Base-by-base conservation (phyloP, 2,113 vertebrate species). In the Xyliphius kryptos region DNA sequence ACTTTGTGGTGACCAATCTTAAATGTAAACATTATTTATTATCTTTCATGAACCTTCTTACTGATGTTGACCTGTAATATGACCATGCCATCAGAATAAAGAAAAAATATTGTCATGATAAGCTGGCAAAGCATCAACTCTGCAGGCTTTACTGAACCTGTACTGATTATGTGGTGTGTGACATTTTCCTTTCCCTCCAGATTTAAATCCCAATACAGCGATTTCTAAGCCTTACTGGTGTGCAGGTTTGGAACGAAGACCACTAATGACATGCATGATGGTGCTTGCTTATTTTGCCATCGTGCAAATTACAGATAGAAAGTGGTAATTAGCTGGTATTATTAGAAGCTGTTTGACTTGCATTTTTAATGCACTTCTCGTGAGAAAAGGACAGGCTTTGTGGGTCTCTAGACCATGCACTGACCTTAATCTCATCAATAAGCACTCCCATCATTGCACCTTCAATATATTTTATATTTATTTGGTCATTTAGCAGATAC, bases 131-230 rank as follows among this genome's bases (percentile, higher is more conserved):
- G n/a, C n/a, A n/a, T n/a, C n/a, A n/a, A n/a, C n/a, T n/a, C n/a
- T n/a, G n/a, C n/a, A n/a, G n/a, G n/a, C n/a, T n/a, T n/a, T n/a
- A n/a, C n/a, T n/a, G n/a, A n/a, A n/a, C n/a, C n/a, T n/a, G n/a
- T n/a, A n/a, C 59, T 67, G 52, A 74, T 57, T 58, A 63, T 63
- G 56, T 64, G 52, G 44, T 68, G 60, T 37, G 49, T 47, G 66
- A 32, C 16, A 26, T 44, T 68, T 59, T 55, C 56, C 15, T 32
- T 56, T 61, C 61, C 70, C 66, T 56, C 10, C 64, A 72, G 70
- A 68, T 9, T 37, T 47, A 17, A 65, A 51, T 64, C 61, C 19
- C 55, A 68, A 17, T 40, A 16, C 37, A 44, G 21, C 36, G 50
- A 15, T 50, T 50, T 38, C 41, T 50, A 64, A n/a, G 22, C 47